Evolutionary conservation across 1,140 invertebrate species (phyloP).

Genomic region (Bombus impatiens): DNA sequence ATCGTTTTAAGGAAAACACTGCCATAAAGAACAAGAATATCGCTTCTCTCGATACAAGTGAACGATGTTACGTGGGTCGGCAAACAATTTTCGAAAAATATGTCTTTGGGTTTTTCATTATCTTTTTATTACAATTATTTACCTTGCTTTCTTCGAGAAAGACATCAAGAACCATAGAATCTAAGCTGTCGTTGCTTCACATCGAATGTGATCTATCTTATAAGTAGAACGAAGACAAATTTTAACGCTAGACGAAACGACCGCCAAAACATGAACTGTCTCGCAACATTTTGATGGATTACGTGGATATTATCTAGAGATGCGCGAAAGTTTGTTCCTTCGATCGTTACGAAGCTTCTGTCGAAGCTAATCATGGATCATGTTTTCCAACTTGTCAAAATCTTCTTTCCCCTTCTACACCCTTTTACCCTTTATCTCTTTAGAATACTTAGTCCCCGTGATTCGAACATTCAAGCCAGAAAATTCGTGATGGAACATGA

Average conservation of each 20-base stretch:
- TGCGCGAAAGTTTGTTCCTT: conserved; percentile 7
- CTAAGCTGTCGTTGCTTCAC: not conserved
- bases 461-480: no score
- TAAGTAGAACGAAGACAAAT: not conserved
- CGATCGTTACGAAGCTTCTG: not conserved
- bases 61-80: not conserved
- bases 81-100: not conserved
- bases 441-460: no score
- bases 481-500: not conserved
- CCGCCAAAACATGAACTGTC: not conserved
- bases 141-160: not conserved
- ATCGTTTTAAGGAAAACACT: conserved; percentile 14
- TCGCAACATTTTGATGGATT: conserved; percentile 26
- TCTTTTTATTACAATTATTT: not conserved
- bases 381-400: not conserved
- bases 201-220: not conserved
- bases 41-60: not conserved
- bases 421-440: not conserved
- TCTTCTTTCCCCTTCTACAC: not conserved
- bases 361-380: not conserved
- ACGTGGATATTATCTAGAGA: conserved; percentile 16
- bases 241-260: not conserved
- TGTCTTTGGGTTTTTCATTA: no score
- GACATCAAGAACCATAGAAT: not conserved
- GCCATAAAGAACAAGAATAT: not conserved